Base-by-base conservation (phyloP, 2,888 invertebrate genomes). In the Euzophera pinguis region DNA sequence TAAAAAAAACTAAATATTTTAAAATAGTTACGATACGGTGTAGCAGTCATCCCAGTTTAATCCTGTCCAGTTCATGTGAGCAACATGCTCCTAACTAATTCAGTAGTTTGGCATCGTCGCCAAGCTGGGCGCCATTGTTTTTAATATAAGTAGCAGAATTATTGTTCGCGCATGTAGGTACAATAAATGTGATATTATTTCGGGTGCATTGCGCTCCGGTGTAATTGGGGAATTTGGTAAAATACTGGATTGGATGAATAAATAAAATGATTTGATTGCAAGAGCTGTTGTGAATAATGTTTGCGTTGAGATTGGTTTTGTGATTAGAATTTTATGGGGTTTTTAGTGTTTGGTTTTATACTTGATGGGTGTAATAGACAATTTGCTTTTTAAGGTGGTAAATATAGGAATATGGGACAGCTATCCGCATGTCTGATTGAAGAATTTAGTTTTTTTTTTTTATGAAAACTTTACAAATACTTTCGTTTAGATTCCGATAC, bases 21-120 rank as follows among this genome's bases (percentile, higher is more conserved):
- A 50, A 35, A 47, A 42, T 43, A 52, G 53, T 53, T 51, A 54
- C 56, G 37, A 12, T 12, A 22, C 57, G 49, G 56, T 58, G 59
- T 62, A 27, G 58, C 27, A 39, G 34, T 7, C 34, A n/a, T 3
- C 56, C 39, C 0, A 7, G 3, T 42, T 55, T 59, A 56, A 63
- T 61, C 58, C 54, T 42, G 48, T 52, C 47, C 57, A 48, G 42
- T 48, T 48, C 47, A 55, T 48, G 51, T 45, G 17, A 34, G 27
- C 38, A 35, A 45, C 35, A 32, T 32, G 47, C 37, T 34, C 32
- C 50, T 65, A 54, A 63, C 60, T 64, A 61, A 63, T 67, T 64
- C 64, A 64, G 54, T 52, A 55, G 56, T 61, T 61, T 61, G 62
- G 64, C 62, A 47, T 49, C 50, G 52, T 47, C 50, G 48, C 50